Conservation (phyloP, 2,888 invertebrate species). For the Apotomis turbidana region DNA sequence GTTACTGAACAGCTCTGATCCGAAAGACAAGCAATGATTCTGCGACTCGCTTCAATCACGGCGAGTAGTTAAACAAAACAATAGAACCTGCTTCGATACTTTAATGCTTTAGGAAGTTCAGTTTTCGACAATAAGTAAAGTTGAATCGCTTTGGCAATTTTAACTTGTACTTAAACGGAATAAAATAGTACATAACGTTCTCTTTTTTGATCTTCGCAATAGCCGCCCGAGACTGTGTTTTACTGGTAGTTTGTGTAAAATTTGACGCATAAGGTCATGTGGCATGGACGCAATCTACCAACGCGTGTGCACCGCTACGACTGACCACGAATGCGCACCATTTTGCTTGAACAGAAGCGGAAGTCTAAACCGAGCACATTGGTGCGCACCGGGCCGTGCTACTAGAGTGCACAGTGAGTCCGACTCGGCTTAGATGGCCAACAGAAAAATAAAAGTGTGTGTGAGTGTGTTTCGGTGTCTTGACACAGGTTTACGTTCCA, state of each 20-base stretch:
- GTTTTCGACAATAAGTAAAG: background rate
- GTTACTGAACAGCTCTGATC: slow-evolving; percentile 11
- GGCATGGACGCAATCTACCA: too few species aligned
- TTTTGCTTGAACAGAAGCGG: too few species aligned
- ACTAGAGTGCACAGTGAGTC: too few species aligned
- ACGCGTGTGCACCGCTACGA: too few species aligned
- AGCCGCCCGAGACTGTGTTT: too few species aligned
- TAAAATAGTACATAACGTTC: too few species aligned
- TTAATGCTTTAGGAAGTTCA: slow-evolving; percentile 5
- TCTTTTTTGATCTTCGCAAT: too few species aligned
- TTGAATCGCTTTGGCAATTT: background rate
- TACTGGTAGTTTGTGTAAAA: too few species aligned
- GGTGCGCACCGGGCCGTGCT: too few species aligned
- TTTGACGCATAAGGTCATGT: too few species aligned
- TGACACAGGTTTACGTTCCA: slow-evolving; percentile 54
- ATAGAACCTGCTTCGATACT: slow-evolving; percentile 10
- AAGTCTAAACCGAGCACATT: too few species aligned
- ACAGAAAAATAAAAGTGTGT: background rate
- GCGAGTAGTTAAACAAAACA: slow-evolving; percentile 14
- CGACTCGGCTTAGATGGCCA: background rate
- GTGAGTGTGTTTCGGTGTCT: slow-evolving; percentile 7
- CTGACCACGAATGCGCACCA: too few species aligned
- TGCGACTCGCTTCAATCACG: slow-evolving; percentile 4
- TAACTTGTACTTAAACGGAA: background rate
- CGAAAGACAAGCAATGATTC: slow-evolving; percentile 20